These are phyloP conservation scores for Isichthys henryi DNA, from an alignment of 2,113 vertebrate species.

Conservation along the genomic window DNA sequence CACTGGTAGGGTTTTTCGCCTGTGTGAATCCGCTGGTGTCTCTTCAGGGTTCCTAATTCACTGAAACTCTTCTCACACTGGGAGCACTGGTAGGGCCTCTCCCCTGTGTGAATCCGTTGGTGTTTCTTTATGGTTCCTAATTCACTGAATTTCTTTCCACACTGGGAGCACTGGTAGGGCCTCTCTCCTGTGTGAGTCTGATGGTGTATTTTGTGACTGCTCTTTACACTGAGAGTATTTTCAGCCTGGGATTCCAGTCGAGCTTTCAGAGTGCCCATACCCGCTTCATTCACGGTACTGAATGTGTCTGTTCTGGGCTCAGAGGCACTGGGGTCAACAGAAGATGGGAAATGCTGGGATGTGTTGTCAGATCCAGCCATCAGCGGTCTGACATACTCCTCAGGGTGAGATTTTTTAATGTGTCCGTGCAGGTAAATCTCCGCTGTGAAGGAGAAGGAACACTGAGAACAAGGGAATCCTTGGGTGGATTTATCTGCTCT, in stretches of 20 bases:
- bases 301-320: not conserved
- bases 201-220: not conserved
- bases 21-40: not conserved
- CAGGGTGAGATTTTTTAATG: not conserved
- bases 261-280: not conserved
- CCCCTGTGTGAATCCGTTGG: no score
- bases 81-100: not conserved
- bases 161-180: no score
- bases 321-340: not conserved
- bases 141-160: no score
- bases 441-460: not conserved
- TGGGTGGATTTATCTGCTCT: not conserved
- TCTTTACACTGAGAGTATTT: not conserved
- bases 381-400: not conserved
- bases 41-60: not conserved
- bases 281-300: not conserved
- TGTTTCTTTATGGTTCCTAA: no score
- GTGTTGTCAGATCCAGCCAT: not conserved
- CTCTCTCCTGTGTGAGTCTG: not conserved
- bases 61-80: not conserved
- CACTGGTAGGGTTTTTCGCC: not conserved
- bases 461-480: not conserved
- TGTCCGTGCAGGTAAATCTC: not conserved
- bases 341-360: not conserved
- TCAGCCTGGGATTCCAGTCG: not conserved